phyloP scores from a whole-genome alignment of 2,113 vertebrate genomes.

The Glaucomys volans region DNA sequence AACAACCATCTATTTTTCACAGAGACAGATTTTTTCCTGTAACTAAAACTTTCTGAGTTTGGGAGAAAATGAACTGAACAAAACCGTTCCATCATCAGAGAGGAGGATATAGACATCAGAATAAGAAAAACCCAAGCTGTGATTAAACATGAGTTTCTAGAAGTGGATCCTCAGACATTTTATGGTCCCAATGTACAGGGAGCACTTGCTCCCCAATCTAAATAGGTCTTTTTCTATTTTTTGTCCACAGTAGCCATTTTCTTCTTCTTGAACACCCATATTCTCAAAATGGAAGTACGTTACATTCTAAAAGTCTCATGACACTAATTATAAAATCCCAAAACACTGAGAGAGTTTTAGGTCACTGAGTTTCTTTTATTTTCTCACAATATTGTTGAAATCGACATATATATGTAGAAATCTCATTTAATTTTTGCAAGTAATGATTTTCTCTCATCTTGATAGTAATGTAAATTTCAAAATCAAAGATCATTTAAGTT shows the following conservation, averaged over 20 bases:
- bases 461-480: neutral
- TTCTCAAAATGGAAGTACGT: neutral
- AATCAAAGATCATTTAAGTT: neutral
- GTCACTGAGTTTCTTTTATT: neutral
- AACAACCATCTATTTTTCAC: neutral
- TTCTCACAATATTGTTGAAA: neutral
- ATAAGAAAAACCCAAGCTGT: neutral
- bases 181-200: neutral
- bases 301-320: neutral
- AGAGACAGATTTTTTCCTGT: neutral
- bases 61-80: too few relatives aligned
- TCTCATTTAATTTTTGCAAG: neutral
- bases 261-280: neutral
- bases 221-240: neutral
- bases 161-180: neutral
- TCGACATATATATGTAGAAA: neutral
- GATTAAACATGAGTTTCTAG: neutral
- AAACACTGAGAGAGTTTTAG: neutral
- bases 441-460: neutral
- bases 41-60: neutral
- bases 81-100: too few relatives aligned
- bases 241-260: neutral
- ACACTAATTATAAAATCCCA: neutral
- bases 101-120: neutral
- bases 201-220: neutral